Conservation (phyloP, 2,888 invertebrate genomes). For the Prenolepis imparis region DNA sequence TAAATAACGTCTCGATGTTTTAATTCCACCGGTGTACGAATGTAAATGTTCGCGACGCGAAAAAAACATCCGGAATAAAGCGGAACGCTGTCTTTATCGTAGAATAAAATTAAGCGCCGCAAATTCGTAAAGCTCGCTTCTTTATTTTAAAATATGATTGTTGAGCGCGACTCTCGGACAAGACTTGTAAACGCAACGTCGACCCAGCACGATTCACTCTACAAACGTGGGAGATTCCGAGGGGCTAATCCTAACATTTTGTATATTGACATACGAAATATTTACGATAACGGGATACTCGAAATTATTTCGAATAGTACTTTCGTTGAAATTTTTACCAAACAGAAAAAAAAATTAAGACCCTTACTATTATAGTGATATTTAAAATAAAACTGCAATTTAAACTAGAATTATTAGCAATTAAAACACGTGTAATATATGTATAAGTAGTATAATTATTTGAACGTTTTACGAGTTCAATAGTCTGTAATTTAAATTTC, state of each 20-base stretch:
- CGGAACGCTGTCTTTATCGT: neutral
- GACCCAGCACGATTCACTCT: neutral
- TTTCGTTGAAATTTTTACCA: neutral
- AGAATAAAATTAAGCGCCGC: neutral
- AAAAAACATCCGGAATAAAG: neutral
- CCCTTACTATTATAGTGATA: too few species aligned
- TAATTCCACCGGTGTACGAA: neutral
- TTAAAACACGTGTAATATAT: neutral
- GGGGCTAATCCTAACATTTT: neutral
- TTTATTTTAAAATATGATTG: slow-evolving; percentile 26
- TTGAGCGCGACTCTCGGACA: slow-evolving; percentile 52
- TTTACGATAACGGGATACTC: neutral
- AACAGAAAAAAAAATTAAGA: neutral
- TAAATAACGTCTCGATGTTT: neutral
- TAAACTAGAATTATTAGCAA: neutral
- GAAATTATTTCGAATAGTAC: neutral
- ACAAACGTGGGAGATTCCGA: neutral
- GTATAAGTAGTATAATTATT: neutral
- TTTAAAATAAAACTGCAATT: neutral
- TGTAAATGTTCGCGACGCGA: too few species aligned
- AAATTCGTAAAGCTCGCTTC: neutral
- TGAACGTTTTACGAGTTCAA: neutral
- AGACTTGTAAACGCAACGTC: slow-evolving; percentile 58
- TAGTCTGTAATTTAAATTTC: neutral
- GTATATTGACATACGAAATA: neutral